Base-by-base conservation (phyloP, 2,888 invertebrate species). In the Temnothorax rugatulus region DNA sequence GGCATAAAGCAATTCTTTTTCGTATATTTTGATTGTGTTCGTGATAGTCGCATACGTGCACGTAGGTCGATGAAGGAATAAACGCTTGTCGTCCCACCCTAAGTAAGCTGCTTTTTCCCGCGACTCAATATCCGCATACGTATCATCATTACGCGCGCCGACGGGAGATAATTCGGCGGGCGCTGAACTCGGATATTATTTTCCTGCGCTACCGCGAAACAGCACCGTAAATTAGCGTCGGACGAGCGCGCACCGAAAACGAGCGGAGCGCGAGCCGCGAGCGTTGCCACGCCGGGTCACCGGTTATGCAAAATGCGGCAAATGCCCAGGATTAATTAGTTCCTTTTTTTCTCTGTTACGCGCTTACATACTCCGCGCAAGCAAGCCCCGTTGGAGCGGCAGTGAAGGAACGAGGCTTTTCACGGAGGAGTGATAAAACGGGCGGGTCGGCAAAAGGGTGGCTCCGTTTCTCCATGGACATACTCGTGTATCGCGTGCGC, bases 291-390 rank as follows among this genome's bases (percentile, higher is more conserved):
- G 81, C 50, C 25, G 25, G 73, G 68, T 64, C 84, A 77, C 69
- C 74, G 71, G 81, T 88, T 79, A 84, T 87, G 88, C 82, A 88
- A 85, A 88, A 88, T 79, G 66, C 85, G 84, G 50, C 77, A 75
- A 83, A 83, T 83, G 41, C 63, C 38, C 69, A 47, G 85, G 77
- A 87, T 87, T 88, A 88, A 89, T 89, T 87, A 87, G 82, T 85
- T 87, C 77, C 73, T 82, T 77, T 75, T 81, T 85, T 85, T 75
- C 57, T 29, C 47, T 61, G 25, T 21, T 77, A 41, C 47, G 63
- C 44, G 15, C 38, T 69, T 47, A 59, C 25, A 69, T 47, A 63
- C 69, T 52, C 18, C 8, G n/a, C 52, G 38, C 57, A 71, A 59
- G 38, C 64, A 71, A 63, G 47, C 41, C 29, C 18, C 63, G 44